Conservation (phyloP, 2,888 invertebrate genomes). For the Erynnis tages region DNA sequence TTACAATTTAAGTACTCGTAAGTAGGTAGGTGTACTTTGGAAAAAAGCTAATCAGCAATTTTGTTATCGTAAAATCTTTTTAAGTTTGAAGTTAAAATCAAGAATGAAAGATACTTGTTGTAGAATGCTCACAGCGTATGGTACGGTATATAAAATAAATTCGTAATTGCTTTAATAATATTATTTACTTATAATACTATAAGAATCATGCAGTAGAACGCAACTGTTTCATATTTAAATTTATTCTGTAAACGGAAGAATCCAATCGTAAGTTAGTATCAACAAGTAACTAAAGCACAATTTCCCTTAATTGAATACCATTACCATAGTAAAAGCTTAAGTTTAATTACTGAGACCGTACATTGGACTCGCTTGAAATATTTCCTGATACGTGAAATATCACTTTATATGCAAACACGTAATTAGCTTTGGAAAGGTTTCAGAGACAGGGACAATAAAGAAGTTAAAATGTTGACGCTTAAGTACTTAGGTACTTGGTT, state of each 20-base stretch:
- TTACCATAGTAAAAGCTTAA: constrained; percentile 67
- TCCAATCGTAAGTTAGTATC: constrained; percentile 56
- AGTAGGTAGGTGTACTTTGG: no score
- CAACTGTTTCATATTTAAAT: constrained; percentile 46
- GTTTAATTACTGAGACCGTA: constrained; percentile 63
- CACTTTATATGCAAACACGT: constrained; percentile 49
- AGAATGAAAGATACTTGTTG: no score
- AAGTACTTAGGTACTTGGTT: no score
- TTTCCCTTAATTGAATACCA: constrained; percentile 72
- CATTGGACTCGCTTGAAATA: constrained; percentile 46
- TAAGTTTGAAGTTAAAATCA: no score
- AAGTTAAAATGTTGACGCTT: neutral
- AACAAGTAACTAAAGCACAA: constrained; percentile 56
- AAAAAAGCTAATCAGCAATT: no score
- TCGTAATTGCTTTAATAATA: no score
- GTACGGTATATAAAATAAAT: no score
- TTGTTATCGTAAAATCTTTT: no score
- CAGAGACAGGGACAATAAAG: neutral
- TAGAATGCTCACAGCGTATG: no score
- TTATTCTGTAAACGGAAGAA: constrained; percentile 50
- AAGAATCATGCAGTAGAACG: neutral
- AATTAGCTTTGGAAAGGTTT: constrained; percentile 34
- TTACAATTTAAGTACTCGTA: no score
- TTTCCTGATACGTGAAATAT: constrained; percentile 45
- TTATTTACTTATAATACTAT: no score